Evolutionary conservation across 1,140 invertebrate species (phyloP).

Genomic region (Caenorhabditis elegans): DNA sequence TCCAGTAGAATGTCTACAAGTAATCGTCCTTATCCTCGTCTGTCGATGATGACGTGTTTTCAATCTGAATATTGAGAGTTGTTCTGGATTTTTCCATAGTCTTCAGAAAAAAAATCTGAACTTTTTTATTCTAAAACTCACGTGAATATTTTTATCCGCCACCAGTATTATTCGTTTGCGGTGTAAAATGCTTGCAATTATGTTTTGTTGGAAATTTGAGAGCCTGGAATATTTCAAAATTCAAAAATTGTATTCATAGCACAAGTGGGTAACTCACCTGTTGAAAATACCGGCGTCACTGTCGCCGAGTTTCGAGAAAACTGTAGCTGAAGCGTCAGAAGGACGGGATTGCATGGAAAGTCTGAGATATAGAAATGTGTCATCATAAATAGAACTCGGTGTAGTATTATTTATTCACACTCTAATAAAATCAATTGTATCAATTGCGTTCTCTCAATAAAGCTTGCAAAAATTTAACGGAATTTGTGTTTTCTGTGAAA

Average conservation of each 20-base stretch:
- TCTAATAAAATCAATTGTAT: neutral
- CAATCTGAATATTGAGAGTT: neutral
- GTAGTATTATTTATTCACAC: neutral
- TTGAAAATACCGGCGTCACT: neutral
- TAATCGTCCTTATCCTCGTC: constrained; percentile 27
- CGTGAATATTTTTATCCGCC: neutral
- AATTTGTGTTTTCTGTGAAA: too few relatives aligned
- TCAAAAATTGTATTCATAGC: too few relatives aligned
- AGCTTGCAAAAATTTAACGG: too few relatives aligned
- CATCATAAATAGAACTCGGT: neutral
- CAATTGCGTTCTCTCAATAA: too few relatives aligned
- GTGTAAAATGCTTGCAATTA: neutral
- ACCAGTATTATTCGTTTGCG: neutral
- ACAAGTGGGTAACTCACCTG: too few relatives aligned
- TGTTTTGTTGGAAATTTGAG: neutral
- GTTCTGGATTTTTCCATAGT: too few relatives aligned
- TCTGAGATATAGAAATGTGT: neutral
- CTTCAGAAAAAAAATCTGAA: neutral
- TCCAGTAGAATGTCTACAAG: neutral
- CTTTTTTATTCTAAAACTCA: neutral
- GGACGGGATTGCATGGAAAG: neutral
- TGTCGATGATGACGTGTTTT: neutral
- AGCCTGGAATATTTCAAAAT: neutral
- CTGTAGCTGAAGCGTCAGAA: neutral
- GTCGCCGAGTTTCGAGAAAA: neutral